Evolutionary conservation across 2,113 vertebrate species (phyloP), one percentile per base, ranked within the genome.

Genomic region (Corythaixoides concolor): DNA sequence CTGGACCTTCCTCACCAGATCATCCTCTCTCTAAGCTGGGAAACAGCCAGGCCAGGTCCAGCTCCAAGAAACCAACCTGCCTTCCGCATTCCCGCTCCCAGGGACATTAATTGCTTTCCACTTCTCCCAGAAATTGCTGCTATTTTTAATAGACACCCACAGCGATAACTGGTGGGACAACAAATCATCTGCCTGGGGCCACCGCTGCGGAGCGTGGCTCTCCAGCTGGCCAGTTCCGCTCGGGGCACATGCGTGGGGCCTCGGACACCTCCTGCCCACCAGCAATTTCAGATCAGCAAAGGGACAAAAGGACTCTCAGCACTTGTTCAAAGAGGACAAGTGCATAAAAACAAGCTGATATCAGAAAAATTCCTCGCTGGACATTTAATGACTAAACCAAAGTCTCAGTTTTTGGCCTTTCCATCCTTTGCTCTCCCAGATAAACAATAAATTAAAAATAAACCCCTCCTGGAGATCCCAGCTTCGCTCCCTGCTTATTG

Each of bases 31-130:
- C 47, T n/a, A 21, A 67, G 37, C 32, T 7, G 16, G 17, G 49
- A 50, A 85, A 72, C 24, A 64, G 81, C 33, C 20, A 67, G 55
- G 82, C 47, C 68, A 83, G 43, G 56, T 30, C 58, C 63, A 83
- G 52, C 59, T 85, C 47, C 55, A 45, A 63, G 82, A 39, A 73
- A 66, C 56, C 62, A 60, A 66, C 35, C 93, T 84, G 68, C 47
- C 77, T 63, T 30, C 72, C 82, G 13, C 50, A 3, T 33, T 75
- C 56, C 86, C 1, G 6, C 94, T 96, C 93, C 43, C 89, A 89
- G 93, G 95, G 96, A 93, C 49, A 20, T 4, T 97, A 95, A 96
- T 96, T 97, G 85, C 92, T 96, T 96, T 85, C 79, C 43, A 4
- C 79, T 74, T 74, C 85, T 39, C 88, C 70, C 85, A 94, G 76